Evolutionary conservation across 2,797 vertebrate species (phyloP).

Genomic region (Coregonus suidteri): DNA sequence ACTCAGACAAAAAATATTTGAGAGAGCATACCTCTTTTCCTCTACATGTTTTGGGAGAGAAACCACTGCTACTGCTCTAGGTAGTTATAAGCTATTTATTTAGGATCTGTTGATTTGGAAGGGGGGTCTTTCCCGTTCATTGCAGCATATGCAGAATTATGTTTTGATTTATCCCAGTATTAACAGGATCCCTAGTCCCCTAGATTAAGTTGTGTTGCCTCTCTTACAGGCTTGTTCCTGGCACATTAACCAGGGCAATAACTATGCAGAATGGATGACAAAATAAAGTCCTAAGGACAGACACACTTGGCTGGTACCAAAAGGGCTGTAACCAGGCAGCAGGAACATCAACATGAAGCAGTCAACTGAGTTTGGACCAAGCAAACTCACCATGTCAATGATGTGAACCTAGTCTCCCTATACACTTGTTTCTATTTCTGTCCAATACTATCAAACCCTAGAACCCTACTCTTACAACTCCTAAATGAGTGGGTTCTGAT

Average conservation of each 20-base stretch:
- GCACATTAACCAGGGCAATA: not conserved
- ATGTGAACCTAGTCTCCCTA: not conserved
- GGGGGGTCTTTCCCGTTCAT: not conserved
- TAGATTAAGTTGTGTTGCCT: not conserved
- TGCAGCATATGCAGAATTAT: not conserved
- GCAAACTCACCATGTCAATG: not conserved
- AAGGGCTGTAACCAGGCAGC: not conserved
- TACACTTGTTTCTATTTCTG: not conserved
- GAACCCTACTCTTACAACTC: too few relatives aligned
- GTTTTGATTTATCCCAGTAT: not conserved
- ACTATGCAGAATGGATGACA: not conserved
- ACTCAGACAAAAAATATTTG: conserved; percentile 46
- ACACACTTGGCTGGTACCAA: not conserved
- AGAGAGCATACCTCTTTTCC: conserved; percentile 12
- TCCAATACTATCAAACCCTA: not conserved
- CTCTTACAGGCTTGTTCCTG: not conserved
- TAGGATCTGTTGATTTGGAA: not conserved
- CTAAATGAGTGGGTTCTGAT: not conserved
- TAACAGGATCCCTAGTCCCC: not conserved
- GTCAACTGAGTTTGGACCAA: not conserved
- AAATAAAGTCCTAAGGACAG: not conserved
- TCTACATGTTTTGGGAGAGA: conserved; percentile 11
- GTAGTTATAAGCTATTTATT: too few relatives aligned
- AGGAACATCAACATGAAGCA: not conserved
- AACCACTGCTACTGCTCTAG: not conserved